These are phyloP conservation scores for Momotus momota DNA, from an alignment of 2,797 vertebrate species.

Conservation along the genomic window DNA sequence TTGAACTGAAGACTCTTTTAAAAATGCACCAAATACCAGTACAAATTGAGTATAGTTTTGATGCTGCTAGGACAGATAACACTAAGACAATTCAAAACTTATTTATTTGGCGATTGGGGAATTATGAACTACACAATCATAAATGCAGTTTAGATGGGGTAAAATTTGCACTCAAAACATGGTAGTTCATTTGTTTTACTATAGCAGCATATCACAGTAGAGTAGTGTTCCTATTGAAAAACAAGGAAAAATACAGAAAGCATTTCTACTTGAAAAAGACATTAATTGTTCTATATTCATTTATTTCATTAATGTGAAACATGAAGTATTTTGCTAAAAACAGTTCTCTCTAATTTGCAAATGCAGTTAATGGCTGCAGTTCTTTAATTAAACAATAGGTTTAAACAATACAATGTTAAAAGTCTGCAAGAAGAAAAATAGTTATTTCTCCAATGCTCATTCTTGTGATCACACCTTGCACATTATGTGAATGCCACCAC, in stretches of 20 bases:
- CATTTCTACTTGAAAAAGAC: not conserved
- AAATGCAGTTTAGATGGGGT: not conserved
- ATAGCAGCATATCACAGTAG: not conserved
- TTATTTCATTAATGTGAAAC: not conserved
- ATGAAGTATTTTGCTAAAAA: not conserved
- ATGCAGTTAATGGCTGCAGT: not conserved
- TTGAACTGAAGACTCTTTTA: not conserved
- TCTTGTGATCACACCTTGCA: not conserved
- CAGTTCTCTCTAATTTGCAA: not conserved
- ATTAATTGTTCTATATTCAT: not conserved
- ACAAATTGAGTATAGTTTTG: not conserved
- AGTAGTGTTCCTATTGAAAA: slow-evolving; percentile 34
- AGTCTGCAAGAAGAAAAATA: not conserved
- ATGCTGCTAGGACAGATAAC: not conserved
- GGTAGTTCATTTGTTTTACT: slow-evolving; percentile 40
- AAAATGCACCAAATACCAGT: fast-evolving
- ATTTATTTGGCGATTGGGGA: not conserved
- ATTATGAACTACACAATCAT: not conserved
- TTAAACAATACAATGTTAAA: not conserved
- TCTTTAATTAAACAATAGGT: not conserved
- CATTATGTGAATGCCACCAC: not conserved
- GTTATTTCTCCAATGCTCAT: not conserved
- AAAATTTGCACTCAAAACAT: slow-evolving; percentile 15
- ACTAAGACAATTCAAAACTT: not conserved
- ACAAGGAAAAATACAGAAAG: not conserved